Percentiles rank a stretch among this genome's conserved stretches.
Conservation (phyloP, 2,888 invertebrate genomes). For the Resseliella maxima region DNA sequence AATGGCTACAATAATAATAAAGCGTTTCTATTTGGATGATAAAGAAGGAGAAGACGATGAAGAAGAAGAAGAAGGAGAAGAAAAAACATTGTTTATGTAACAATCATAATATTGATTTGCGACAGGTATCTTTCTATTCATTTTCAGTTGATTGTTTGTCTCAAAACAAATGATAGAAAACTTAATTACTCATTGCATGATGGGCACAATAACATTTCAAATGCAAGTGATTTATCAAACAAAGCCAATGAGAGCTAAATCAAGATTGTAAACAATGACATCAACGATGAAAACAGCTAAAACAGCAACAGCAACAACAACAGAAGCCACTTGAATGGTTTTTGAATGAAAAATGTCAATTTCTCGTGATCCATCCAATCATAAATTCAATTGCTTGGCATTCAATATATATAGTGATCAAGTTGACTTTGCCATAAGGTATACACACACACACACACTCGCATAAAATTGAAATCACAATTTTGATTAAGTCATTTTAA, state of each 20-base stretch:
- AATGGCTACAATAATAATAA: neutral
- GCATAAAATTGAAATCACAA: no score
- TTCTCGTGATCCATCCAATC: neutral
- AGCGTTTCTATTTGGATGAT: neutral
- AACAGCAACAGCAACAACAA: neutral
- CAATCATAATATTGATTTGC: constrained; percentile 48
- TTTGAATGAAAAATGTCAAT: neutral
- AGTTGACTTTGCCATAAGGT: neutral
- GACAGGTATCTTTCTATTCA: constrained; percentile 49
- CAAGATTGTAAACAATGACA: neutral
- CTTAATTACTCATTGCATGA: constrained; percentile 6
- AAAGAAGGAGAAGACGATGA: no score
- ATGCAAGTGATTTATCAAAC: constrained; percentile 42
- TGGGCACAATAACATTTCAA: neutral
- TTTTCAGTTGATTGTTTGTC: constrained; percentile 35
- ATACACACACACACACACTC: constrained; percentile 5
- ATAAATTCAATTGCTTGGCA: neutral
- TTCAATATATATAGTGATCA: neutral
- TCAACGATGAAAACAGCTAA: neutral
- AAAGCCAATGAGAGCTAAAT: neutral
- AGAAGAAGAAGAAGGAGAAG: no score
- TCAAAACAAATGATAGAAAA: constrained; percentile 6
- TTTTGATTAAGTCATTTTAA: constrained; percentile 51
- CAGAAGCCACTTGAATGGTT: neutral
- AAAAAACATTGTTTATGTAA: constrained; percentile 26